These are phyloP conservation scores for Hippolais icterina DNA, from an alignment of 2,113 vertebrate species.

Conservation along the genomic window DNA sequence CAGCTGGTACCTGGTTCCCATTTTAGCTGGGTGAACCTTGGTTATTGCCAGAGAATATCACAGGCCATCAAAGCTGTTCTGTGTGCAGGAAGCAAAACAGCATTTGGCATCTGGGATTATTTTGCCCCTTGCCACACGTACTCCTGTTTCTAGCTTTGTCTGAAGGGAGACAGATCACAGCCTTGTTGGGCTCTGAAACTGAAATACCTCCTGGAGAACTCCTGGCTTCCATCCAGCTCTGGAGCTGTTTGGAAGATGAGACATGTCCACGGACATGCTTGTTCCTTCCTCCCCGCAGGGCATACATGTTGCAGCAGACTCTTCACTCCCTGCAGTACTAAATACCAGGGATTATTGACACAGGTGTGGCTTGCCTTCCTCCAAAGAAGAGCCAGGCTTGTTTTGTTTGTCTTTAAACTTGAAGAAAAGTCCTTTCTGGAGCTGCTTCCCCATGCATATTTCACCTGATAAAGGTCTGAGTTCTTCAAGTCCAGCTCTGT, in stretches of 20 bases:
- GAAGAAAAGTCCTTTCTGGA: constrained; percentile 47
- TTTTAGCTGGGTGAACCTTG: neutral
- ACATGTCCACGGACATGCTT: constrained; percentile 25
- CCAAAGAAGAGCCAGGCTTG: constrained; percentile 7
- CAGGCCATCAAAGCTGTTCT: neutral
- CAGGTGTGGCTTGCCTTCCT: constrained; percentile 73
- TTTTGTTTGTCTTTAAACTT: constrained; percentile 45
- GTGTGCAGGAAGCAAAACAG: neutral
- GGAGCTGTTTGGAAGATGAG: constrained; percentile 37
- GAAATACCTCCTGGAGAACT: neutral
- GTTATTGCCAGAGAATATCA: neutral
- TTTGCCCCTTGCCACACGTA: neutral
- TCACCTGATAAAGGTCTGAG: constrained; percentile 29
- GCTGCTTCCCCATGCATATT: constrained; percentile 12
- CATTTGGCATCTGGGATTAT: neutral
- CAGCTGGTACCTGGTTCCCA: neutral
- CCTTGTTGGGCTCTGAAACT: neutral
- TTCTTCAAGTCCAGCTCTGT: constrained; percentile 20
- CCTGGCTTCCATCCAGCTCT: constrained; percentile 3
- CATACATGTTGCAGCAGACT: constrained; percentile 70
- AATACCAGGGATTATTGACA: constrained; percentile 77
- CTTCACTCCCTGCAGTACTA: constrained; percentile 59
- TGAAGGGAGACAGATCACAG: neutral
- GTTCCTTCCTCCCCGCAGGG: constrained; percentile 40
- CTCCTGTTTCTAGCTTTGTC: neutral